A percentile compares a stretch with the other conserved stretches of the same genome.
Evolutionary conservation across 2,888 invertebrate genomes (phyloP).

Genomic region (Trilocha varians): DNA sequence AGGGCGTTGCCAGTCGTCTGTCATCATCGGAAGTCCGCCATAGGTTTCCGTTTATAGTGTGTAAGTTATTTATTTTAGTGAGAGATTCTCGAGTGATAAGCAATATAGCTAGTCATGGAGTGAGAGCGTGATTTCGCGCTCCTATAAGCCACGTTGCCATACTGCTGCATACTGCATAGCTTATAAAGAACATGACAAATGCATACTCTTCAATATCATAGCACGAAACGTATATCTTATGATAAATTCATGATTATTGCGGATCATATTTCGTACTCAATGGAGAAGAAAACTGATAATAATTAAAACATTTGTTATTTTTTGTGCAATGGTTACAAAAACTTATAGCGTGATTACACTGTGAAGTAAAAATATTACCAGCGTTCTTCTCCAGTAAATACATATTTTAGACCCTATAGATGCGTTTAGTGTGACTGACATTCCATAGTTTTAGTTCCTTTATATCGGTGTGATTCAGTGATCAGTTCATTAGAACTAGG

Average conservation of each 20-base stretch:
- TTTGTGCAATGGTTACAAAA: no score
- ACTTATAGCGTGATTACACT: no score
- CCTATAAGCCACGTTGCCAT: slow-evolving; percentile 55
- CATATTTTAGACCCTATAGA: no score
- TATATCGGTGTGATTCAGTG: slow-evolving; percentile 13
- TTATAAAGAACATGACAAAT: slow-evolving; percentile 36
- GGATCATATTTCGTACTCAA: background rate
- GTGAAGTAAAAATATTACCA: no score
- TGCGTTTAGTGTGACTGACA: slow-evolving; percentile 14
- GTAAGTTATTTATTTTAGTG: slow-evolving; percentile 71
- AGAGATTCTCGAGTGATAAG: slow-evolving; percentile 56
- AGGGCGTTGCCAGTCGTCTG: background rate
- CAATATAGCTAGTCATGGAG: slow-evolving; percentile 67
- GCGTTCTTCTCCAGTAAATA: no score
- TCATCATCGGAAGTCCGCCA: slow-evolving; percentile 17
- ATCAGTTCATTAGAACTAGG: slow-evolving; percentile 7
- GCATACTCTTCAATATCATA: slow-evolving; percentile 23
- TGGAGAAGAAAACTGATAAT: no score
- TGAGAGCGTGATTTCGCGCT: slow-evolving; percentile 35
- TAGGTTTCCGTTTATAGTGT: slow-evolving; percentile 38
- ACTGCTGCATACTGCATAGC: no score
- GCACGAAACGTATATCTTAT: background rate
- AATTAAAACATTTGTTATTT: no score
- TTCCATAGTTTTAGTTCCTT: slow-evolving; percentile 32
- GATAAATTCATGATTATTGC: background rate